A percentile compares a stretch with the other conserved stretches of the same genome.
Conservation (phyloP, 2,888 invertebrate species). For the Escarpia spicata region DNA sequence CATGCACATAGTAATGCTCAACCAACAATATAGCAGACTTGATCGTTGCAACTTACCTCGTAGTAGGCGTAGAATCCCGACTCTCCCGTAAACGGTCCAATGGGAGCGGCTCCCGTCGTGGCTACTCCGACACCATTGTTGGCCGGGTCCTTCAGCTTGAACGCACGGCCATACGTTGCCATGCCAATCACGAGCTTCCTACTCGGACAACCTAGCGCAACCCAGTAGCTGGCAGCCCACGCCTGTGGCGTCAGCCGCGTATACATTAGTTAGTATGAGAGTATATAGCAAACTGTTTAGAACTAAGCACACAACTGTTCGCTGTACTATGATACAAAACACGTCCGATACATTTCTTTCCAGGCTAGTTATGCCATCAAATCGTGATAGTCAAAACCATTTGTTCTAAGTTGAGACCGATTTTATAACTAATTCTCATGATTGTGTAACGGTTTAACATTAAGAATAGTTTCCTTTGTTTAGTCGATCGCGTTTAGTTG, state of each 20-base stretch:
- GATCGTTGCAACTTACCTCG: slow-evolving; percentile 46
- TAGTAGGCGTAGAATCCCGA: slow-evolving; percentile 57
- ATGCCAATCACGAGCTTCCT: slow-evolving; percentile 54
- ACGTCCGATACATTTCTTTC: neutral
- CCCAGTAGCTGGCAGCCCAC: slow-evolving; percentile 51
- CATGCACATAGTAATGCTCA: too few species aligned
- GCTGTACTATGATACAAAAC: neutral
- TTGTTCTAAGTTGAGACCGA: too few species aligned
- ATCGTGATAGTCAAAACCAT: too few species aligned
- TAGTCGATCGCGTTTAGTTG: too few species aligned
- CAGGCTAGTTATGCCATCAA: neutral
- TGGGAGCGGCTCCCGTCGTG: slow-evolving; percentile 44
- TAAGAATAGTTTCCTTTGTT: too few species aligned
- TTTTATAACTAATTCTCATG: too few species aligned
- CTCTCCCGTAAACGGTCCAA: slow-evolving; percentile 52
- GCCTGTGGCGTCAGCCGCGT: slow-evolving; percentile 25
- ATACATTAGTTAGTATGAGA: neutral
- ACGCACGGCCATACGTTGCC: slow-evolving; percentile 54
- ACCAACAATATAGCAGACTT: too few species aligned
- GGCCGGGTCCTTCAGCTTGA: slow-evolving; percentile 44
- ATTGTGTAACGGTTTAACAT: too few species aligned
- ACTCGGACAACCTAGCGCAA: slow-evolving; percentile 48
- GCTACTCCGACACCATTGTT: slow-evolving; percentile 49
- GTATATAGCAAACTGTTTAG: neutral
- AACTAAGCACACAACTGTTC: neutral